These are phyloP conservation scores for Habroteleia sp. DNA, from an alignment of 2,888 invertebrate species.

Conservation along the genomic window DNA sequence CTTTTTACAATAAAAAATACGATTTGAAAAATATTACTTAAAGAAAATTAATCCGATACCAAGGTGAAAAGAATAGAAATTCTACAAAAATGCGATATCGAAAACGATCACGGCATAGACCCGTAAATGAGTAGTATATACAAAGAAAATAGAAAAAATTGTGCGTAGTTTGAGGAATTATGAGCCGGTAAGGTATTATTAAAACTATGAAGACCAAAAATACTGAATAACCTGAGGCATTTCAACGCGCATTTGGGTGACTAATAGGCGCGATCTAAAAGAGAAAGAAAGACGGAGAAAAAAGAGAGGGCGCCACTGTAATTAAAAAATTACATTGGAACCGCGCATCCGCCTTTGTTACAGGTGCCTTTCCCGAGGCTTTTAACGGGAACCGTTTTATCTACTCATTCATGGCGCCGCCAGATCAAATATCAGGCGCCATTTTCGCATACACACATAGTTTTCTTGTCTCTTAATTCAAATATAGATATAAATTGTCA, in stretches of 20 bases:
- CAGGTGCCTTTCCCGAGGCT: slow-evolving; percentile 62
- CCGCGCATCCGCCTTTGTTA: slow-evolving; percentile 67
- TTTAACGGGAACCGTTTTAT: slow-evolving; percentile 63
- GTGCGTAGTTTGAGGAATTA: slow-evolving; percentile 27
- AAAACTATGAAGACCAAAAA: slow-evolving; percentile 68
- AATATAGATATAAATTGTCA: slow-evolving; percentile 57
- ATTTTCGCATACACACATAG: slow-evolving; percentile 45
- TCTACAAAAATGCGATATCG: no score
- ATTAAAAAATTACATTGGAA: slow-evolving; percentile 79
- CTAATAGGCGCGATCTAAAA: slow-evolving; percentile 43
- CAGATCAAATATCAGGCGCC: slow-evolving; percentile 67
- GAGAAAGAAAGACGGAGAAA: no score
- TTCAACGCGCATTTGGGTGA: slow-evolving; percentile 45
- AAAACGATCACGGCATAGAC: no score
- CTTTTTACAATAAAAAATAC: no score
- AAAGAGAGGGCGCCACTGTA: slow-evolving; percentile 68
- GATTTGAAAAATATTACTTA: no score
- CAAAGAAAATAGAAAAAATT: no score
- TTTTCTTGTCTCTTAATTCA: slow-evolving; percentile 52
- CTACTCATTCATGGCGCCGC: slow-evolving; percentile 73
- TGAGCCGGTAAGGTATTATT: slow-evolving; percentile 67
- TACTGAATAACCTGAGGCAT: slow-evolving; percentile 44
- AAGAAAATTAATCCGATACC: no score
- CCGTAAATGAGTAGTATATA: no score
- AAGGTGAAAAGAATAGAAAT: no score